Evolutionary conservation across 2,888 invertebrate species (phyloP).

Genomic region (Latrodectus elegans): DNA sequence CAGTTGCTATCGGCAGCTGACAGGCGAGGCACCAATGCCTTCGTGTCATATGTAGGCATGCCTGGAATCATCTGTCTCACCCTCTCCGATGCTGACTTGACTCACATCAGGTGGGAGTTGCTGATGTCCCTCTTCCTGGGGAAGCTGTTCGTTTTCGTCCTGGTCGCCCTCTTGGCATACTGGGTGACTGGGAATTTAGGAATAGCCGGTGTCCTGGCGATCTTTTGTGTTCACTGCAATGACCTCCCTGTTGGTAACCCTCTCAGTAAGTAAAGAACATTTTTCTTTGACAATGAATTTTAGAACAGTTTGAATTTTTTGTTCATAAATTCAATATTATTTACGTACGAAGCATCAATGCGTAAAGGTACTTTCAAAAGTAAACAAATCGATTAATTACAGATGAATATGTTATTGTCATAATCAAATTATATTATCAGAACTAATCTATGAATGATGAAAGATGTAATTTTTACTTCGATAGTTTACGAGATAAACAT

Average conservation of each 20-base stretch:
- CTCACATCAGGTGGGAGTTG: constrained; percentile 46
- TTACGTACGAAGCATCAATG: background rate
- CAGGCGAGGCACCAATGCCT: constrained; percentile 26
- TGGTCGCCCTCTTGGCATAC: constrained; percentile 1
- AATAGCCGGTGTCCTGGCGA: constrained; percentile 32
- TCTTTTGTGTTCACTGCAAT: constrained; percentile 54
- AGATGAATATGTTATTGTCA: no score
- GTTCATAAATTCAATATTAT: background rate
- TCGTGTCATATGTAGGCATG: constrained; percentile 47
- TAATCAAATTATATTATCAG: no score
- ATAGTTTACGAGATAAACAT: background rate
- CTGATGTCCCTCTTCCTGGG: constrained; percentile 35
- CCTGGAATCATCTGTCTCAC: constrained; percentile 55
- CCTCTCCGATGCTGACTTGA: constrained; percentile 37
- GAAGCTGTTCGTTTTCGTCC: constrained; percentile 37
- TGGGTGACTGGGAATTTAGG: constrained; percentile 20
- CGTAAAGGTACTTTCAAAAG: no score
- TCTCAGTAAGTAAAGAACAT: constrained; percentile 34
- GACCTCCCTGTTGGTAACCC: constrained; percentile 61
- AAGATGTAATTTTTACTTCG: background rate
- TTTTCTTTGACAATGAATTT: background rate
- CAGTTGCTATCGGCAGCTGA: constrained; percentile 42
- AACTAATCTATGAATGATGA: background rate
- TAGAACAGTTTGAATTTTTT: background rate
- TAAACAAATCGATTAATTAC: no score